Percentiles rank a stretch among this genome's conserved stretches.
phyloP scores from a whole-genome alignment of 1,140 invertebrate genomes.

The Lucilia sericata region DNA sequence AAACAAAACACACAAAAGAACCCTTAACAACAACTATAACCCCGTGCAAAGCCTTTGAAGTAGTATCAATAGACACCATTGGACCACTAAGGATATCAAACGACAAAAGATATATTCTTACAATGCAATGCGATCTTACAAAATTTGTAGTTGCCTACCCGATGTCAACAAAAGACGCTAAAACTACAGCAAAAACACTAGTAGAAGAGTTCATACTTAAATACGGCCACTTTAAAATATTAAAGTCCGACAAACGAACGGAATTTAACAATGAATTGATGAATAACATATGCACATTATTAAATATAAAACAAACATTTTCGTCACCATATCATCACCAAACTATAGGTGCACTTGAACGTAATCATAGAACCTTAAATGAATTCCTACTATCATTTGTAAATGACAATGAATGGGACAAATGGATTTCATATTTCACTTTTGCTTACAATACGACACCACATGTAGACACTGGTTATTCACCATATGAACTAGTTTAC shows the following conservation, averaged over 20 bases:
- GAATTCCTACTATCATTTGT: conserved; percentile 28
- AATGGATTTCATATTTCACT: conserved; percentile 42
- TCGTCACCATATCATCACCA: conserved; percentile 32
- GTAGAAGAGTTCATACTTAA: conserved; percentile 52
- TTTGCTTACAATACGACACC: conserved; percentile 41
- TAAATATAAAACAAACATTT: conserved; percentile 28
- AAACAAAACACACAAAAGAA: conserved; percentile 49
- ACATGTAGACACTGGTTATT: conserved; percentile 61
- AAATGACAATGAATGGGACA: conserved; percentile 29
- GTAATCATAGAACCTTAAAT: conserved; percentile 26
- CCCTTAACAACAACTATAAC: conserved; percentile 54
- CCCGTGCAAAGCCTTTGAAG: conserved; percentile 51
- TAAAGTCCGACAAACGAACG: conserved; percentile 59
- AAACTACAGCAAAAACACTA: conserved; percentile 44
- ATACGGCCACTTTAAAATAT: conserved; percentile 58
- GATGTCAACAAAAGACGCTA: conserved; percentile 53
- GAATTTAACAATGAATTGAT: conserved; percentile 49
- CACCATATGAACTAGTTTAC: conserved; percentile 67
- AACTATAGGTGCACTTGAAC: conserved; percentile 29
- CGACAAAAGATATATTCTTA: conserved; percentile 55
- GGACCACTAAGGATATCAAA: conserved; percentile 52
- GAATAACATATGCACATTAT: background rate
- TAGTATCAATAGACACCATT: conserved; percentile 54
- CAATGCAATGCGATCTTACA: conserved; percentile 56
- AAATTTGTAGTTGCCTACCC: conserved; percentile 51